Percentiles rank a stretch among this genome's conserved stretches.
These are phyloP conservation scores for Liodrosophila aerea DNA, from an alignment of 2,888 invertebrate genomes.

Conservation along the genomic window DNA sequence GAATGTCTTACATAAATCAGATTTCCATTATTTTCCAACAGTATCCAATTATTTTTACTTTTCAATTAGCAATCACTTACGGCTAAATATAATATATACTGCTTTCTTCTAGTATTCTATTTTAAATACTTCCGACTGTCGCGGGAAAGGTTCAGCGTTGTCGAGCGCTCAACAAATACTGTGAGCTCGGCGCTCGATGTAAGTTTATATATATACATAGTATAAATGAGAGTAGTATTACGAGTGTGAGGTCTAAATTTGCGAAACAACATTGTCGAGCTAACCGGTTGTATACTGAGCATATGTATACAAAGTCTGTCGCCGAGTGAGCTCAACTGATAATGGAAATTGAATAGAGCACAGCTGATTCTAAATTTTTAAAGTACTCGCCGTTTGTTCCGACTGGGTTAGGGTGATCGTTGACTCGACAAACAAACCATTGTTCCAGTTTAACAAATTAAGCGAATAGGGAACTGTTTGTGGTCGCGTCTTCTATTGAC, in stretches of 20 bases:
- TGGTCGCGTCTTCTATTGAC: not conserved
- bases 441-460: not conserved
- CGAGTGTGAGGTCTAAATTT: not conserved
- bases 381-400: no score
- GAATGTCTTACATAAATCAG: no score
- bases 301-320: not conserved
- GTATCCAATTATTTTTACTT: no score
- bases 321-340: no score
- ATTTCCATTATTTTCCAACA: no score
- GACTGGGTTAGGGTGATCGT: no score
- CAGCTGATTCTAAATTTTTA: no score
- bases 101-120: not conserved
- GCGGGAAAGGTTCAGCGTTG: conserved; percentile 16
- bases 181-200: conserved; percentile 2
- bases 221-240: conserved; percentile 1
- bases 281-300: not conserved
- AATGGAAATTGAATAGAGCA: no score
- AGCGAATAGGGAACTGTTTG: not conserved
- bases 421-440: not conserved
- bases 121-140: not conserved
- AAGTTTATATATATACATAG: conserved; percentile 10
- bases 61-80: no score
- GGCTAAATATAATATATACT: no score
- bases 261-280: not conserved
- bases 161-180: conserved; percentile 32